Base-by-base conservation (phyloP, 2,888 invertebrate species). In the Thyatira batis region DNA sequence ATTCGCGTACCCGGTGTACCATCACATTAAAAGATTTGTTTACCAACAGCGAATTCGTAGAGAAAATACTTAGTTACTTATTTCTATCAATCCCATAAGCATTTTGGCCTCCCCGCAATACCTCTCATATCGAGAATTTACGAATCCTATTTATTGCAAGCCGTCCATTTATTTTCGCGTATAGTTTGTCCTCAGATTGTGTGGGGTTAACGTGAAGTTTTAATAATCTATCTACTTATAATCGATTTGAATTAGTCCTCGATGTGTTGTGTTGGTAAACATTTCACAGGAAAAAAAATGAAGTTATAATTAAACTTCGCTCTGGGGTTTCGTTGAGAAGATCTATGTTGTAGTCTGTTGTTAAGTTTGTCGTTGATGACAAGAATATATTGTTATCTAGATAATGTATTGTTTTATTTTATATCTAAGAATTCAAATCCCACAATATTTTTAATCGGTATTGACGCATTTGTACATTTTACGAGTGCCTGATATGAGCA, bases 311-410 rank as follows among this genome's bases (percentile, higher is more conserved):
- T 65, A 71, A 78, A 76, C 75, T 82, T 81, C 69, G 76, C 77
- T 85, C 85, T 78, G 81, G 76, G 70, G 74, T 88, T 87, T 78
- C 64, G 83, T 89, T 87, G 78, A 82, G 73, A 85, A 83, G 84
- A 88, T 90, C 87, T 89, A 87, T 91, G 88, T 89, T 85, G 88
- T 91, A 90, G 89, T 87, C 85, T 85, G 89, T 92, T 92, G 92
- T 92, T 92, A 92, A 90, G 92, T 92, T 92, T 92, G 89, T 89
- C 89, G 87, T 90, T 89, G 89, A 87, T 89, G 87, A 90, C 91
- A 90, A 90, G 82, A 90, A 92, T 92, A 92, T 90, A 92, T 90
- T 92, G 92, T 92, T 92, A 92, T 87, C 87, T 92, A 92, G 90
- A 92, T 87, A 84, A 64, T 63, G 54, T 54, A 63, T 71, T 58